Evolutionary conservation across 2,113 vertebrate genomes (phyloP).

Genomic region (Ammospiza caudacuta): DNA sequence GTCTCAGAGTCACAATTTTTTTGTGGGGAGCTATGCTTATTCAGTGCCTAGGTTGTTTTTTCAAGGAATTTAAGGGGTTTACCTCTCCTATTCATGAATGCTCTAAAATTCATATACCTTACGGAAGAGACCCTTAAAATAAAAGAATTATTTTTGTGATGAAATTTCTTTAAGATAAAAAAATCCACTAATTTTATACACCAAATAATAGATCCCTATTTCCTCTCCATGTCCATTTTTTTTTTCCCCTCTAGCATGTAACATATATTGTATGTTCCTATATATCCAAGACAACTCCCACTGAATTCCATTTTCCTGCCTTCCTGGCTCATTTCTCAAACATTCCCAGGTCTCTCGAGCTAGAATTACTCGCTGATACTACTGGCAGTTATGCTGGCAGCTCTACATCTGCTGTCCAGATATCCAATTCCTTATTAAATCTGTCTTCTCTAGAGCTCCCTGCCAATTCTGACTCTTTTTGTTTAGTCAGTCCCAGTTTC

Average conservation of each 20-base stretch:
- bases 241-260: accelerated
- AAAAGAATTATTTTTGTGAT: background rate
- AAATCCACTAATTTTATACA: background rate
- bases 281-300: background rate
- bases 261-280: background rate
- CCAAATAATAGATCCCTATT: background rate
- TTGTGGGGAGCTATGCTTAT: background rate
- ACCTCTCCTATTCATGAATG: background rate
- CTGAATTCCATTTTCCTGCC: background rate
- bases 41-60: background rate
- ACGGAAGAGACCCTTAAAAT: background rate
- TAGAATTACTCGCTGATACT: background rate
- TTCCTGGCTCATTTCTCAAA: background rate
- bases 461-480: background rate
- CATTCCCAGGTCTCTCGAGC: background rate
- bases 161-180: background rate
- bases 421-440: background rate
- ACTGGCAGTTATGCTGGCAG: background rate
- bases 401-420: background rate
- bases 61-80: background rate
- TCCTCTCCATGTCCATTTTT: accelerated
- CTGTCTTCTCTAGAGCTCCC: background rate
- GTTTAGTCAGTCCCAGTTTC: background rate
- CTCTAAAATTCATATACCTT: background rate
- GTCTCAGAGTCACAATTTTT: background rate